Evolutionary conservation across 2,797 vertebrate genomes (phyloP), one percentile per base, ranked within the genome.

Genomic region (Heliangelus exortis): DNA sequence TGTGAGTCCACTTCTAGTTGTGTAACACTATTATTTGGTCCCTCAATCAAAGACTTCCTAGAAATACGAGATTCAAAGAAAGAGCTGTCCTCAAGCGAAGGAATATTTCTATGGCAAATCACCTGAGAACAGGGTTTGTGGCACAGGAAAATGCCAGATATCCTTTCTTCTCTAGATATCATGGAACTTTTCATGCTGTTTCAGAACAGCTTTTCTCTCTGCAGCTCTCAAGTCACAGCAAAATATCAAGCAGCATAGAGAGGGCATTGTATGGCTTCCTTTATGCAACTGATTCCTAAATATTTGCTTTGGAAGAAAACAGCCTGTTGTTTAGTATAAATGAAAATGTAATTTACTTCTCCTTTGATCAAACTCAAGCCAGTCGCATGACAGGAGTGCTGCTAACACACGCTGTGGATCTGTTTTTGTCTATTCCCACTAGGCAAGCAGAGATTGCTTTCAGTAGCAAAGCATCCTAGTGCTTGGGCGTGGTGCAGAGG

Each of bases 291-390:
- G 3, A 61, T 79, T 76, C 84, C 80, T 63, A 79, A 94, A 92
- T 82, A 68, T 93, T 95, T 94, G 67, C 88, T 79, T 92, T 95
- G 90, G 77, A 76, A 74, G 90, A 43, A 92, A 90, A 41, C 74
- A 86, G 67, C 48, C 61, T 58, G 43, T 82, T 84, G 75, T 95
- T 95, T 58, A 82, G 59, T 48, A 67, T 57, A 89, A 92, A 89
- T 87, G 77, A 87, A 91, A 89, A 74, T 20, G 18, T 16, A 45
- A 89, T 85, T 94, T 79, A 48, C 71, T 94, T 67, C 50, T 59
- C 28, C 88, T 96, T 89, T 94, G 92, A 93, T 95, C 85, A 61
- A 13, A 2, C 43, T 45, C 71, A 59, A 76, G 82, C n/a, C 55
- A 23, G 50, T 74, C 90, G 82, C 34, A 18, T 79, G 86, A 39